phyloP scores from a whole-genome alignment of 2,888 invertebrate genomes.

The Harpalus rubripes region DNA sequence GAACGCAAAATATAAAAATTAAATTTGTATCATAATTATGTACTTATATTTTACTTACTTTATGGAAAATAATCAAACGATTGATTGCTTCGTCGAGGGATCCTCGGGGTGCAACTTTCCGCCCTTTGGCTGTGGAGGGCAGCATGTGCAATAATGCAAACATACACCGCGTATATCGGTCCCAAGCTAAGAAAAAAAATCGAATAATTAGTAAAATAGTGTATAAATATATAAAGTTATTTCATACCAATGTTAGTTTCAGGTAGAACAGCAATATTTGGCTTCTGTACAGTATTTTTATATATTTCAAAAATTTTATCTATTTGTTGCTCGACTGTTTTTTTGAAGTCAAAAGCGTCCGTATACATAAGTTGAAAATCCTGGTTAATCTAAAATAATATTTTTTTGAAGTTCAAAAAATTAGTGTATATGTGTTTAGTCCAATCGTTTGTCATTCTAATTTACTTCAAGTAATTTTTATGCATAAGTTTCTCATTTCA shows the following conservation, averaged over 20 bases:
- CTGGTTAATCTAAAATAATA: background rate
- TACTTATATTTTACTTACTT: background rate
- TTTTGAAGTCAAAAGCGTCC: background rate
- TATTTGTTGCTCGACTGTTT: conserved; percentile 8
- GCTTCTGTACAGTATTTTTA: background rate
- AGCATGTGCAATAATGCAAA: conserved; percentile 26
- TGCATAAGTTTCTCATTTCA: conserved; percentile 7
- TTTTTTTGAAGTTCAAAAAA: background rate
- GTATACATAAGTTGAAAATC: conserved; percentile 2
- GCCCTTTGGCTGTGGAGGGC: conserved; percentile 2
- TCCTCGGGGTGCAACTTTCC: conserved; percentile 3
- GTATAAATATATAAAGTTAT: conserved; percentile 15
- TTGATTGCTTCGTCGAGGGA: conserved; percentile 10
- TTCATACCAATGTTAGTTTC: conserved; percentile 12
- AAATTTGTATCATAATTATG: conserved; percentile 13
- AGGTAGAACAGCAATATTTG: background rate
- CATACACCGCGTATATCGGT: conserved; percentile 1
- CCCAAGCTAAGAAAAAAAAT: conserved; percentile 16
- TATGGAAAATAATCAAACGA: background rate
- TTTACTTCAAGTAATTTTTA: background rate
- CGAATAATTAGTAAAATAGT: conserved; percentile 11
- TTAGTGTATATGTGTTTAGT: background rate
- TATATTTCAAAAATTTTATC: conserved; percentile 26
- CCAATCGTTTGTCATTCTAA: background rate
- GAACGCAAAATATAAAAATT: too few relatives aligned